Evolutionary conservation across 2,797 vertebrate genomes (phyloP).

Genomic region (Gadopsis bispinosus): DNA sequence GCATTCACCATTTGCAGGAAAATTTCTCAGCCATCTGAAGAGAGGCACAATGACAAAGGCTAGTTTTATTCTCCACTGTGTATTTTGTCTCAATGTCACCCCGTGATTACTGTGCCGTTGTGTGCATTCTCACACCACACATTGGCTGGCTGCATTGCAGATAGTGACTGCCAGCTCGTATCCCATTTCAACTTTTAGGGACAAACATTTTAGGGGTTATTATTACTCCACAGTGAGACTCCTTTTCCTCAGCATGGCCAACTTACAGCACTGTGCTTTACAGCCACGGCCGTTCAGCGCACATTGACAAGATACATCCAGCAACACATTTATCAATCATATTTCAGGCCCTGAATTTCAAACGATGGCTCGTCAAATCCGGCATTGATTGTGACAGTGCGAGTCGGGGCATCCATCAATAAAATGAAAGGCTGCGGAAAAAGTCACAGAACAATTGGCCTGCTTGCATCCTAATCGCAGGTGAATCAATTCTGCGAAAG

Average conservation of each 20-base stretch:
- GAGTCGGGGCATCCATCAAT: slow-evolving; percentile 59
- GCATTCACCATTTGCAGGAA: slow-evolving; percentile 28
- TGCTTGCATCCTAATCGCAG: slow-evolving; percentile 61
- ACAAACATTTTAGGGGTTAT: slow-evolving; percentile 48
- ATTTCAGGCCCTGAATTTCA: slow-evolving; percentile 58
- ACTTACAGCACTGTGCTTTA: slow-evolving; percentile 38
- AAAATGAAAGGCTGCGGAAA: slow-evolving; percentile 56
- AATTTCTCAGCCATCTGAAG: slow-evolving; percentile 32
- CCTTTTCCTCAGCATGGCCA: slow-evolving; percentile 14
- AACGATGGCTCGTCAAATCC: slow-evolving; percentile 61
- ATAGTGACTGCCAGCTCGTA: slow-evolving; percentile 52
- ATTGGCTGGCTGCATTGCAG: slow-evolving; percentile 62
- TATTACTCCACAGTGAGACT: slow-evolving; percentile 50
- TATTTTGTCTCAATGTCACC: slow-evolving; percentile 70
- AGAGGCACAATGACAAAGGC: slow-evolving; percentile 37
- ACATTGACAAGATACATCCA: slow-evolving; percentile 46
- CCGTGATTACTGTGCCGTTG: slow-evolving; percentile 51
- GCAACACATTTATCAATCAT: slow-evolving; percentile 64
- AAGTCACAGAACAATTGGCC: slow-evolving; percentile 48
- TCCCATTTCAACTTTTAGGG: slow-evolving; percentile 51
- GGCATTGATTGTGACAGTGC: slow-evolving; percentile 61
- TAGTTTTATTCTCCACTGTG: slow-evolving; percentile 54
- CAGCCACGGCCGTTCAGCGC: slow-evolving; percentile 8
- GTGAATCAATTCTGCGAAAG: slow-evolving; percentile 53
- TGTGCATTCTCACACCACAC: slow-evolving; percentile 58